These are phyloP conservation scores for Nebria salina DNA, from an alignment of 2,888 invertebrate species.

Conservation along the genomic window DNA sequence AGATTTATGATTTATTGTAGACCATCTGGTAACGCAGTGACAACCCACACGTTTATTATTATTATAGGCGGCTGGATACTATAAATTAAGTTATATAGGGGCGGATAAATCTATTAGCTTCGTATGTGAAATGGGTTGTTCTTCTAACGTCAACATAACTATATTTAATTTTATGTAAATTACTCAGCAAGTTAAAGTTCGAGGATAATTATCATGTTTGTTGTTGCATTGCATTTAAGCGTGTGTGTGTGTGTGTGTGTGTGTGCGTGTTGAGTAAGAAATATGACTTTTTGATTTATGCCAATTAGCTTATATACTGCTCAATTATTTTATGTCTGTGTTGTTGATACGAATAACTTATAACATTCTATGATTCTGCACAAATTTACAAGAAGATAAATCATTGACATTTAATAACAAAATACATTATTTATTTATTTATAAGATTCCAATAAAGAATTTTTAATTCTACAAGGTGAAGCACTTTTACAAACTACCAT, in stretches of 20 bases:
- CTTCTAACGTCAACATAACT: constrained; percentile 31
- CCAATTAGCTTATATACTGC: constrained; percentile 13
- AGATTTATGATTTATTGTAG: neutral
- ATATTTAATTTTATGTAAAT: constrained; percentile 44
- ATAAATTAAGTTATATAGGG: constrained; percentile 45
- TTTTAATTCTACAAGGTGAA: neutral
- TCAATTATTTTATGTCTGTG: neutral
- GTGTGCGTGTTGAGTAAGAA: constrained; percentile 2
- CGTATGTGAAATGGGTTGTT: constrained; percentile 39
- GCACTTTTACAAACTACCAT: too few relatives aligned
- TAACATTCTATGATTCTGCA: neutral
- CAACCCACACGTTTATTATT: constrained; percentile 38
- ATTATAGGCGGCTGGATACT: constrained; percentile 19
- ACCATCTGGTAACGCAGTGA: neutral
- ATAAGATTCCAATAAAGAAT: neutral
- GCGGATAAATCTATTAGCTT: constrained; percentile 40
- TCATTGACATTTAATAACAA: neutral
- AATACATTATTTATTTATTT: neutral
- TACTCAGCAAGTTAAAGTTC: constrained; percentile 24
- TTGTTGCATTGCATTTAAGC: neutral
- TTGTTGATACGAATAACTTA: neutral
- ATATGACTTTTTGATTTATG: constrained; percentile 23
- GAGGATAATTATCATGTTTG: constrained; percentile 12
- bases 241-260: neutral
- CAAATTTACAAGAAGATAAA: neutral